phyloP scores from a whole-genome alignment of 2,888 invertebrate genomes.

The Folsomia candida region DNA sequence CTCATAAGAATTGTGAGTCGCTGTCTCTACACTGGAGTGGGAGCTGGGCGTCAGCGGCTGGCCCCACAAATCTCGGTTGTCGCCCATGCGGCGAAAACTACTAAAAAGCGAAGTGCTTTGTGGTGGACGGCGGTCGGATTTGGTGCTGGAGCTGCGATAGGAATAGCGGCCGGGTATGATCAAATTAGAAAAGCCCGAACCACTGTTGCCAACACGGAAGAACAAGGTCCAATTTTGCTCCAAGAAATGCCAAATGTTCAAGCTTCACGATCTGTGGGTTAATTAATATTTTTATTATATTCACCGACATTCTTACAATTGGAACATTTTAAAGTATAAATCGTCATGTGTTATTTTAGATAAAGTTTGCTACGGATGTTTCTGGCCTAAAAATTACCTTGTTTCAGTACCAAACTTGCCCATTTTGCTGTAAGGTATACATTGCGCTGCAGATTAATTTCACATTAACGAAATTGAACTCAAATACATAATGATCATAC shows the following conservation, averaged over 20 bases:
- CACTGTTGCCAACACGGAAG: conserved; percentile 55
- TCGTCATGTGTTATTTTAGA: conserved; percentile 57
- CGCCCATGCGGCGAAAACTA: neutral
- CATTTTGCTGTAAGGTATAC: conserved; percentile 89
- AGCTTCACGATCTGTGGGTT: conserved; percentile 58
- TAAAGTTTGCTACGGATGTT: conserved; percentile 64
- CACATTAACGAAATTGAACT: no score
- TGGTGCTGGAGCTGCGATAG: conserved; percentile 56
- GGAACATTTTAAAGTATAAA: conserved; percentile 7
- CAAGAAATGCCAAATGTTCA: conserved; percentile 51
- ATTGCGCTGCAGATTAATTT: neutral
- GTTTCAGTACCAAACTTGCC: conserved; percentile 96
- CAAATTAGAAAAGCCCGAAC: conserved; percentile 56
- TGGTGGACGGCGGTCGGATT: conserved; percentile 55
- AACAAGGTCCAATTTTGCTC: conserved; percentile 54
- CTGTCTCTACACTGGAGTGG: neutral
- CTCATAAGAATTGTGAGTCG: neutral
- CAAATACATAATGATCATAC: neutral
- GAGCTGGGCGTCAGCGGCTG: neutral
- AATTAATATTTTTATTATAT: neutral
- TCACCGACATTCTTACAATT: neutral
- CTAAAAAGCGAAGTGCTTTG: conserved; percentile 40
- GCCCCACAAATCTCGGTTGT: conserved; percentile 9
- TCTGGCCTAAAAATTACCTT: conserved; percentile 75
- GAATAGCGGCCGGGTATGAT: conserved; percentile 57